Evolutionary conservation across 2,888 invertebrate genomes (phyloP), one percentile per base, ranked within the genome.

Genomic region (Harpalus rufipes): DNA sequence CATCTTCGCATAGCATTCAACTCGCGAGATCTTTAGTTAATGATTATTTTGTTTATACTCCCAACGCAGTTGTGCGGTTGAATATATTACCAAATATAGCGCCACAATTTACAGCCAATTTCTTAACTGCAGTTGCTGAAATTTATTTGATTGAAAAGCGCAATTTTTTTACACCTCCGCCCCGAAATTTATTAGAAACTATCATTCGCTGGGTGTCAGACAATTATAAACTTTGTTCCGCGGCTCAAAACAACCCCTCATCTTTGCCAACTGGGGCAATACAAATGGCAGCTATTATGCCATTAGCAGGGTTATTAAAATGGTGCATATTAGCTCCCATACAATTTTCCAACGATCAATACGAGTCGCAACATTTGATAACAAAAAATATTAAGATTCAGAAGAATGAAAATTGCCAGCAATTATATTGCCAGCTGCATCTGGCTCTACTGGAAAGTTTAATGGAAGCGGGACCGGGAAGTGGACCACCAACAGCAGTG

Each of bases 41-140:
- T 86, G 97, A 97, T 90, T 97, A 97, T 90, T 96, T 97, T 88
- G 93, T 94, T 85, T 93, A 97, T 86, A 94, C 96, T 86, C 95
- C 95, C 0, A 94, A 94, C 85, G 94, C 95, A 65, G 94, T 95
- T 39, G 92, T 93, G 21, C 93, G 94, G 79, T 92, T 97, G 6
- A 94, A 94, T 88, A 93, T 94, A 16, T 91, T 97, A 12, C 97
- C 97, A 0, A 92, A 92, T 87, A 93, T 96, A 0, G 96, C 96
- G 0, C 96, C 97, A 0, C 94, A 96, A 89, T 97, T 98, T 91
- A 95, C 96, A 0, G 96, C 97, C 0, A 97, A 97, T 91, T 95
- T 97, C 88, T 94, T 97, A 88, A 96, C 97, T 0, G 96, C 97
- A 0, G 94, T 97, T 8, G 95, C 97, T 0, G 96, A 97, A 89